Evolutionary conservation across 2,113 vertebrate species (phyloP), one percentile per base, ranked within the genome.

Genomic region (Alces alces): DNA sequence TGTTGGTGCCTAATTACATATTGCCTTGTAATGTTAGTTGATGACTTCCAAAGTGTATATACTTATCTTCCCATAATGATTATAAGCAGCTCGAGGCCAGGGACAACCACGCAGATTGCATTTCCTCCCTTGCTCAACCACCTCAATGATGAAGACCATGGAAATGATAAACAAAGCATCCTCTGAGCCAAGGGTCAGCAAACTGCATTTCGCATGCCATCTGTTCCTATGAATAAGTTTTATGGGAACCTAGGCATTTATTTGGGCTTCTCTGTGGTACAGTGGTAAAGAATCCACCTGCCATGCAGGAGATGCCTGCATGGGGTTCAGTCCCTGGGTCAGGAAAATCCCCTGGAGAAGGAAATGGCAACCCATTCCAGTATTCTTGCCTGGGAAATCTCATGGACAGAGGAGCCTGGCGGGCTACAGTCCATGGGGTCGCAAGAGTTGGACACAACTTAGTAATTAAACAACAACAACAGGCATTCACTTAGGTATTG

Each of bases 31-130:
- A 87, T 88, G 58, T 80, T 91, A 70, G 50, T 43, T 70, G 91
- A 93, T 80, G 66, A 76, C 43, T 85, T 73, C 88, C 0, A 88
- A 96, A 96, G 94, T 93, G 78, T 92, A 83, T 96, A 12, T 96
- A 92, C 54, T 98, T 97, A 98, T 87, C 95, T 80, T 96, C 58
- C 52, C 52, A 28, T 89, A 94, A 96, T 91, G 93, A 91, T 73
- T 91, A 66, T 15, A 86, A 95, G 97, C 93, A 93, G 96, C 96
- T 93, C 16, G 16, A 96, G 95, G 95, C 76, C 66, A 97, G 92
- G 78, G 50, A 96, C 93, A 82, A 57, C n/a, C 73, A 50, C 5
- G 5, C 2, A 73, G 79, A 66, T 55, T 73, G 5, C 73, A 93
- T 64, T 96, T 96, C 90, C 97, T 90, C 60, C 7, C 64, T 97